These are phyloP conservation scores for Myopa tessellatipennis DNA, from an alignment of 2,888 invertebrate genomes.

Conservation along the genomic window DNA sequence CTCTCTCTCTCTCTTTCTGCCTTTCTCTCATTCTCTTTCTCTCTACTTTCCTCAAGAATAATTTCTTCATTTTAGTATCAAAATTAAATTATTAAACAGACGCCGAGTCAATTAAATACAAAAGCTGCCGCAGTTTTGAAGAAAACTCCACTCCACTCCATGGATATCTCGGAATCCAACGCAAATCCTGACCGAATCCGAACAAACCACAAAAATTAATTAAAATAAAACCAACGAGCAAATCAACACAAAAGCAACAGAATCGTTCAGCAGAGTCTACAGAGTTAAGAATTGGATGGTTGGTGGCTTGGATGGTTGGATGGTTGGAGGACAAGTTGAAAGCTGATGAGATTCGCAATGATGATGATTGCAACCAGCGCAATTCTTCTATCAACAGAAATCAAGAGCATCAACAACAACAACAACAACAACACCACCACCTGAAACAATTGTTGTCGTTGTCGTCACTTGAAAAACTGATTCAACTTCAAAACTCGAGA, in stretches of 20 bases:
- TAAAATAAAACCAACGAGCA: conserved; percentile 35
- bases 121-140: too few species aligned
- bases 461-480: not conserved
- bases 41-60: not conserved
- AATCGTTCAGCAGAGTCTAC: not conserved
- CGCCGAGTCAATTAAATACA: too few species aligned
- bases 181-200: not conserved
- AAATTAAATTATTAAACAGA: not conserved
- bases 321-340: too few species aligned
- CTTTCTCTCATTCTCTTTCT: not conserved
- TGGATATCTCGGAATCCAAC: conserved; percentile 29
- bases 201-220: conserved; percentile 3
- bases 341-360: too few species aligned
- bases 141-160: conserved; percentile 33
- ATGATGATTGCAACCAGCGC: too few species aligned
- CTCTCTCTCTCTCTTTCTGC: not conserved
- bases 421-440: not conserved
- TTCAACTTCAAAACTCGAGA: not conserved
- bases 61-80: not conserved
- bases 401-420: not conserved
- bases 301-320: not conserved
- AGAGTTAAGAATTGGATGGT: not conserved
- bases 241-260: conserved; percentile 7
- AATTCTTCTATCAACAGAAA: too few species aligned
- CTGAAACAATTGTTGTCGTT: not conserved